These are phyloP conservation scores for Daphoenositta chrysoptera DNA, from an alignment of 2,113 vertebrate genomes.

Conservation along the genomic window DNA sequence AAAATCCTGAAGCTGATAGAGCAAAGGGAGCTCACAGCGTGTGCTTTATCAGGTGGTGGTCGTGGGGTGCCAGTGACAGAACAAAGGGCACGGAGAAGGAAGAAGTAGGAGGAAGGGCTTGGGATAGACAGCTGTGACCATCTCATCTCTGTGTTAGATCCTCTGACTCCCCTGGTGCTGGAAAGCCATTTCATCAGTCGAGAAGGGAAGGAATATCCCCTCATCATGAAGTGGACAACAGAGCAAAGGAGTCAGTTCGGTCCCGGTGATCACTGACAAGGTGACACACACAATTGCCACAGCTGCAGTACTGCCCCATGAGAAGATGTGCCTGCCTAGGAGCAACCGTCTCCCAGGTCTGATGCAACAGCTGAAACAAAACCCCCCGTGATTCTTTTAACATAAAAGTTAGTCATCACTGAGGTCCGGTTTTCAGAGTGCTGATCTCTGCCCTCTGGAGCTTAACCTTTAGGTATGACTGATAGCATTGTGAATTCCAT, in stretches of 20 bases:
- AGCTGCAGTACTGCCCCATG: background rate
- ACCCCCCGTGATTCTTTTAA: background rate
- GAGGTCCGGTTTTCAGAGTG: background rate
- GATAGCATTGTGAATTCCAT: slow-evolving; percentile 37
- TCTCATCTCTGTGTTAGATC: slow-evolving; percentile 56
- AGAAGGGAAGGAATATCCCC: background rate
- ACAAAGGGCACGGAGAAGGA: background rate
- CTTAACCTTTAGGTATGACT: slow-evolving; percentile 37
- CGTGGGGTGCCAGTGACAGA: background rate
- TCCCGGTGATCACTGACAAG: background rate
- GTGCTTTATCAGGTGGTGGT: slow-evolving; percentile 47
- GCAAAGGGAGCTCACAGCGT: slow-evolving; percentile 50
- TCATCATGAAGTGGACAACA: background rate
- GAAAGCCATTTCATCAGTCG: background rate
- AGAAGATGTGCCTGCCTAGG: background rate
- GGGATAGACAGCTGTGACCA: slow-evolving; percentile 39
- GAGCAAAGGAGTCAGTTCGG: background rate
- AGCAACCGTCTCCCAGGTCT: background rate
- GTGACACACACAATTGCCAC: background rate
- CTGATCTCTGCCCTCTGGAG: slow-evolving; percentile 45
- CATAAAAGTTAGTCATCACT: slow-evolving; percentile 39
- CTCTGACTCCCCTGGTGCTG: background rate
- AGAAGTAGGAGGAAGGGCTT: slow-evolving; percentile 23
- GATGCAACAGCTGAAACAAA: slow-evolving; percentile 30
- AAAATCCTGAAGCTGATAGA: slow-evolving; percentile 6